Base-by-base conservation (phyloP, 2,888 invertebrate genomes). In the Stratiomys singularior region DNA sequence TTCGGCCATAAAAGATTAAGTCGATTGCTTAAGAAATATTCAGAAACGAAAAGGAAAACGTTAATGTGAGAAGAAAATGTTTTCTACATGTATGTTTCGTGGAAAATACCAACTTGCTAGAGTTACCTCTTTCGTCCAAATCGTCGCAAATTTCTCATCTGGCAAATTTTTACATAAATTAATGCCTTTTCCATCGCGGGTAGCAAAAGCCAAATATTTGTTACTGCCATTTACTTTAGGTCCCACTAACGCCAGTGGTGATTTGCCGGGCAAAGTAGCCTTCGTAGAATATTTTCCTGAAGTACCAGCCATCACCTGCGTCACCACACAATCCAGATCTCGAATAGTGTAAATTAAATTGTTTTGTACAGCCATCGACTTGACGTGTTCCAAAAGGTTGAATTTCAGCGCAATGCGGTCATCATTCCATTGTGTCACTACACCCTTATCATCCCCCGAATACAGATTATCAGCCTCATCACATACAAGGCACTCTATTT, bases 361-460 rank as follows among this genome's bases (percentile, higher is more conserved):
- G 47, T 84, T 78, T 72, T 87, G 85, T 0, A 84, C 86, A 1
- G 84, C 86, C 60, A 87, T 77, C 0, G 87, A 85, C 76, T 86
- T 86, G 0, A 87, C 86, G 78, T 87, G 85, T 80, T 87, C 87
- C 0, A 87, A 84, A 63, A 87, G 78, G 81, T 85, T 88, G 79
- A 85, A 87, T 80, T 87, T 87, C 21, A 85, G 86, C 4, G 84
- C 81, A 83, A 87, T 86, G 79, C 84, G 85, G 79, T 87, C 86
- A 69, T 87, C 84, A 76, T 82, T 81, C 87, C 87, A 87, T 78
- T 84, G 85, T 30, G 86, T 85, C 21, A 87, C 86, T 1, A 86
- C 85, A 23, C 87, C 87, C 77, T 86, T 86, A 76, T 87, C 87
- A 78, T 87, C 87, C 25, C 87, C 87, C 0, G 87, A 85, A 76